Conservation (phyloP, 1,140 invertebrate genomes). For the Pygmarrhopalites habei region DNA sequence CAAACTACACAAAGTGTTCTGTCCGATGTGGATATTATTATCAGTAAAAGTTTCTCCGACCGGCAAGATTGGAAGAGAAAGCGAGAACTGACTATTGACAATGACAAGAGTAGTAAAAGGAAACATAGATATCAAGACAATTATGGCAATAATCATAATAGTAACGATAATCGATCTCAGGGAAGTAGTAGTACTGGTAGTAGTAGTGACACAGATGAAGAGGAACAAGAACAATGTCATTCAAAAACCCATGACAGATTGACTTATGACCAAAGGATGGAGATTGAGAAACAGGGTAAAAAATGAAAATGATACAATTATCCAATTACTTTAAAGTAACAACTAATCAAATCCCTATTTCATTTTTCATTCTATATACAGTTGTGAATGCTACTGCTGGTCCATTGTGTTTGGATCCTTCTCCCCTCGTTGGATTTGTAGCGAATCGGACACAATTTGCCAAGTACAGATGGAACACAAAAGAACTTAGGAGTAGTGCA, state of each 20-base stretch:
- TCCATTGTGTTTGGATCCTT: conserved; percentile 33
- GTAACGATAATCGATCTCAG: too few species aligned
- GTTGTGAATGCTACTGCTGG: conserved; percentile 27
- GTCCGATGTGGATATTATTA: conserved; percentile 26
- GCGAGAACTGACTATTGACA: not conserved
- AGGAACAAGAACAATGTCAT: not conserved
- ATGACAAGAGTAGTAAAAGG: too few species aligned
- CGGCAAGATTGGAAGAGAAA: not conserved
- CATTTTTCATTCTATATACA: too few species aligned
- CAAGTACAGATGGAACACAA: conserved; percentile 31
- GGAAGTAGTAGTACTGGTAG: not conserved
- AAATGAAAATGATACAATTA: too few species aligned
- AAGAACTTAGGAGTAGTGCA: conserved; percentile 11
- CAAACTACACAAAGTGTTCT: conserved; percentile 30
- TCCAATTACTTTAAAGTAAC: too few species aligned
- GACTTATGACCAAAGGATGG: conserved; percentile 30
- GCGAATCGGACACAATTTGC: conserved; percentile 31
- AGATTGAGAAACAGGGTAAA: conserved; percentile 32
- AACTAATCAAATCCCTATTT: too few species aligned
- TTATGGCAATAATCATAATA: not conserved
- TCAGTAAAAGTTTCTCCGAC: conserved; percentile 16
- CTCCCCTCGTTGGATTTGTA: conserved; percentile 22
- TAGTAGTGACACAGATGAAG: not conserved
- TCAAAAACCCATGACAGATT: not conserved
- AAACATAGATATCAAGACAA: not conserved